Evolutionary conservation across 2,113 vertebrate genomes (phyloP), one percentile per base, ranked within the genome.

Genomic region (Tretioscincus oriximinensis): DNA sequence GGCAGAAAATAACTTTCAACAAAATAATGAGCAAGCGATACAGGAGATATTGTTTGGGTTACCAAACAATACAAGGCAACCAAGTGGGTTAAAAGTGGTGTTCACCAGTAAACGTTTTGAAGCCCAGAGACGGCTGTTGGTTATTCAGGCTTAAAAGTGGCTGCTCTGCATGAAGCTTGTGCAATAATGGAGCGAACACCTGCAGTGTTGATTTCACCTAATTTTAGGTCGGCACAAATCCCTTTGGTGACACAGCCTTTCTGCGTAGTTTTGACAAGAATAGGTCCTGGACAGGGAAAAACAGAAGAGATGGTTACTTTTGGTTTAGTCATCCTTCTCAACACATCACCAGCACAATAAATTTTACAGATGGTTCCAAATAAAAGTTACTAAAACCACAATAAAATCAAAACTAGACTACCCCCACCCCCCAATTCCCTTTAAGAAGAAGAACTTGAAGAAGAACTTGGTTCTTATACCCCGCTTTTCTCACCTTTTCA

Each of bases 161-260:
- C 77, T 14, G 29, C 54, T 58, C 5, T 60, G 16, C 77, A 78
- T n/a, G 26, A 29, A 26, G 49, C 49, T 2, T n/a, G 58, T 18
- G 14, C 26, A 29, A 78, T 1, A 0, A 0, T 3, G 4, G 45
- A 16, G 8, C 1, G 24, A 21, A 69, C 3, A 8, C 66, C 51
- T 3, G 3, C 9, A 3, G n/a, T 1, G 2, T 10, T 24, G 1
- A 9, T 20, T 41, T 70, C 66, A 3, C 22, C 22, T 20, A 10
- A 1, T 41, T 5, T 60, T 26, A 60, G 3, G 22, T 60, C 77
- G 10, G 2, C 24, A n/a, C 77, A 78, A 41, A n/a, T 1, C 29
- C 49, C 66, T 31, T 45, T 78, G 22, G 66, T 78, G 29, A 41
- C 66, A 18, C 77, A 78, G 24, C 77, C 77, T 31, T 69, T 78